These are phyloP conservation scores for Glossophaga mutica DNA, from an alignment of 2,797 vertebrate genomes.

Conservation along the genomic window DNA sequence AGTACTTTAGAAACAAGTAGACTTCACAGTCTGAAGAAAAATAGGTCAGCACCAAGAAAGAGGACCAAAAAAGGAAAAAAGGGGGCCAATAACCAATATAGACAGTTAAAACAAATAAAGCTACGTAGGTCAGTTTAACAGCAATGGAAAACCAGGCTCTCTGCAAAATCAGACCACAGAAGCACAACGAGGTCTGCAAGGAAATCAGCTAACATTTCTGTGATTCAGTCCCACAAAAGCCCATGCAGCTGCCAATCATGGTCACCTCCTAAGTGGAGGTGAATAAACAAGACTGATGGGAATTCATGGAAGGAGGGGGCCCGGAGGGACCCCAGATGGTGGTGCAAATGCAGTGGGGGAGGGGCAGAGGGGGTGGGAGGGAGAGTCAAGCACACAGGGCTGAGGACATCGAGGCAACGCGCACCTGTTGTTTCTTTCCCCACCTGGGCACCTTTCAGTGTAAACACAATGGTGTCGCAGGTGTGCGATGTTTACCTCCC, in stretches of 20 bases:
- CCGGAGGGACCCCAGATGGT: too few species aligned
- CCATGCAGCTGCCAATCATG: not conserved
- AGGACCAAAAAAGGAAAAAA: not conserved
- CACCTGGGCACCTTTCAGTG: not conserved
- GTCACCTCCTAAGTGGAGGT: not conserved
- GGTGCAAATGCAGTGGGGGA: not conserved
- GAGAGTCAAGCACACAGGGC: not conserved
- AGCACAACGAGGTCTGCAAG: not conserved
- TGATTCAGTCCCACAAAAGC: not conserved
- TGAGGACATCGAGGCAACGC: not conserved
- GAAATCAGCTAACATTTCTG: not conserved
- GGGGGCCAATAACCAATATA: not conserved
- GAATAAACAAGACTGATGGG: not conserved
- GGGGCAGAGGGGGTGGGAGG: accelerated
- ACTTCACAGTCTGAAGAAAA: slow-evolving; percentile 16
- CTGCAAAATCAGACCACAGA: not conserved
- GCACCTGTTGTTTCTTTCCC: not conserved
- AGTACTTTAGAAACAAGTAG: slow-evolving; percentile 44
- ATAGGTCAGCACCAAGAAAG: not conserved
- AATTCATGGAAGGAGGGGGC: not conserved
- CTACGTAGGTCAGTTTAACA: not conserved
- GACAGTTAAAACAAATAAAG: not conserved
- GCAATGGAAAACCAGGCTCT: not conserved
- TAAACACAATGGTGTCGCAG: not conserved
- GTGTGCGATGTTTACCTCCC: not conserved